phyloP scores from a whole-genome alignment of 2,797 vertebrate species.

The Sus cebifrons region DNA sequence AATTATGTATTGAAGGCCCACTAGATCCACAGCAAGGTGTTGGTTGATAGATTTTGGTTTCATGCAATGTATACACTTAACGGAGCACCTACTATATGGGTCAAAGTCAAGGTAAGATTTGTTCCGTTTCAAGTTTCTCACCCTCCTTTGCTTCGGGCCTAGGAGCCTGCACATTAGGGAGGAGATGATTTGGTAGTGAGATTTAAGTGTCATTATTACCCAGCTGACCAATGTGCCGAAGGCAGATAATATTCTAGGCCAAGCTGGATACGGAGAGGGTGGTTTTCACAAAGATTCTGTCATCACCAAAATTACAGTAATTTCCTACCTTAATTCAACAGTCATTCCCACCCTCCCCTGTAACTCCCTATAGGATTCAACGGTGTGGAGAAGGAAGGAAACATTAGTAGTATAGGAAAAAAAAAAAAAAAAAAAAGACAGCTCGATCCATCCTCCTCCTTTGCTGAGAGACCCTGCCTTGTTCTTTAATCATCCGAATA shows the following conservation, averaged over 20 bases:
- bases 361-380: not conserved
- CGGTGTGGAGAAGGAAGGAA: not conserved
- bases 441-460: not conserved
- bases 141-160: not conserved
- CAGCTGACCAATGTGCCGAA: not conserved
- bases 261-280: not conserved
- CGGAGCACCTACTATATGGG: not conserved
- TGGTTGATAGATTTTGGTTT: not conserved
- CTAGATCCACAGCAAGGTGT: no score
- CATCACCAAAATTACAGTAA: constrained; percentile 33
- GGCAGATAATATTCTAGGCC: not conserved
- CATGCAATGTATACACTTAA: constrained; percentile 7
- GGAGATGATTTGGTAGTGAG: not conserved
- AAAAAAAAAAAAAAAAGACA: not conserved
- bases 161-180: not conserved
- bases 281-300: constrained; percentile 2
- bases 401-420: not conserved
- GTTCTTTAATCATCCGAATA: not conserved
- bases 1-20: not conserved
- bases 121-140: not conserved
- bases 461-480: not conserved
- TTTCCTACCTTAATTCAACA: constrained; percentile 36
- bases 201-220: not conserved
- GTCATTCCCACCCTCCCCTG: not conserved
- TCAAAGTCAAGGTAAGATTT: not conserved